Base-by-base conservation (phyloP, 1,140 invertebrate genomes). In the Drosophila setifemur region DNA sequence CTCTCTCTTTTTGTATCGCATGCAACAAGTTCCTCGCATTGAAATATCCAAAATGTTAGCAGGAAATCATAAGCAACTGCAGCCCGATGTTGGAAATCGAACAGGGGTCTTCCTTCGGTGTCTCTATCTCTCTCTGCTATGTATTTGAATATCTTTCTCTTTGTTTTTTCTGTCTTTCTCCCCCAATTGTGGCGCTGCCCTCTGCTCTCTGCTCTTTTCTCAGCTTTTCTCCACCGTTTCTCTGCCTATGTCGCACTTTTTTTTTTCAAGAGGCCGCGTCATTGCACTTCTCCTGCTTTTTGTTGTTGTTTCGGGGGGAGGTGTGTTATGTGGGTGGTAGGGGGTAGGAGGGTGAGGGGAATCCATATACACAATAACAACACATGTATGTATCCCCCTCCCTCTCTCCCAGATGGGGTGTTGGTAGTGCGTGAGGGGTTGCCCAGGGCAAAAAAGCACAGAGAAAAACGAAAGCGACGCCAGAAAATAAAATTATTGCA, bases 31-130 rank as follows among this genome's bases (percentile, higher is more conserved):
- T 73, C 31, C 77, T 70, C 45, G 64, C 73, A 61, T 73, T 73
- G 73, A 76, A 73, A 77, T 82, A 87, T 81, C 81, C 78, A 87
- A 71, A 87, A 70, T 54, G 50, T 70, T 86, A 55, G 88, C 81
- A 86, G 81, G 81, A 82, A 86, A 86, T 60, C 81, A 86, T 87
- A 76, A 86, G 83, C 82, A 74, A 63, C 72, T 66, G 81, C 77
- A 88, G 82, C 68, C 54, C 54, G 64, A 63, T 69, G 49, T 71
- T 43, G 37, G 52, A 55, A 44, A 75, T 73, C 43, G 55, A 60
- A 64, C 49, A 68, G 48, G 39, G 12, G 23, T 26, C 14, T 39
- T 43, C 21, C 9, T 57, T 33, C 43, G 11, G 16, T 58, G 8
- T n/a, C 6, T n/a, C 19, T n/a, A n/a, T n/a, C n/a, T n/a, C n/a